Conservation (phyloP, 2,797 vertebrate species). For the Telmatherina bonti region DNA sequence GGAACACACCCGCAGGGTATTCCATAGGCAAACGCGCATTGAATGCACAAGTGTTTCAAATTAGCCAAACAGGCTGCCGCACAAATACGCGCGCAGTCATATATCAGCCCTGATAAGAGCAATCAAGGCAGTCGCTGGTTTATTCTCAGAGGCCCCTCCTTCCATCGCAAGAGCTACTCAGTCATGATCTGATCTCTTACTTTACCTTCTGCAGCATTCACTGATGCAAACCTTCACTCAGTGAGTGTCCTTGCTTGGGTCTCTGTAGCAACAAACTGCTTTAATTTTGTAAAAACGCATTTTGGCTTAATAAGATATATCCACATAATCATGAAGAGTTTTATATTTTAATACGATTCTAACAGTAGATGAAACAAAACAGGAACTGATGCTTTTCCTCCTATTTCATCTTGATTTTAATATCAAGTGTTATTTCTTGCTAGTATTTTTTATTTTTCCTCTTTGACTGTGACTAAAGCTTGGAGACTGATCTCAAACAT, state of each 20-base stretch:
- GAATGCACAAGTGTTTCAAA: slow-evolving; percentile 45
- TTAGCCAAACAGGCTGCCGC: slow-evolving; percentile 27
- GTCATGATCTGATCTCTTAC: slow-evolving; percentile 12
- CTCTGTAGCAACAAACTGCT: no score
- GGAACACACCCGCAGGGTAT: slow-evolving; percentile 48
- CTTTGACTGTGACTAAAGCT: background rate
- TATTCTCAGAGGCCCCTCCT: slow-evolving; percentile 7
- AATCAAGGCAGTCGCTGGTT: slow-evolving; percentile 13
- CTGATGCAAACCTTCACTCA: slow-evolving; percentile 2
- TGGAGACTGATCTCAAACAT: slow-evolving; percentile 15
- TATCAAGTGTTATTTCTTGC: no score
- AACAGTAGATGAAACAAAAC: no score
- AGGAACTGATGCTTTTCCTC: no score
- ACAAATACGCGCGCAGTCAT: slow-evolving; percentile 9
- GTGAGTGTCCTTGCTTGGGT: no score
- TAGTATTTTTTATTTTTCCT: background rate
- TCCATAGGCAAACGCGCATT: slow-evolving; percentile 32
- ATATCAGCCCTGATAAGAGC: slow-evolving; percentile 20
- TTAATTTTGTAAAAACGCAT: no score
- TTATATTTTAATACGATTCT: no score
- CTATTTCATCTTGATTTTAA: no score
- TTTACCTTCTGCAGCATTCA: slow-evolving; percentile 12
- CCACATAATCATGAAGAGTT: no score
- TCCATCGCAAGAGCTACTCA: slow-evolving; percentile 8
- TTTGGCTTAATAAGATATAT: no score